These are phyloP conservation scores for Lonchura striata DNA, from an alignment of 2,113 vertebrate genomes.

Conservation along the genomic window DNA sequence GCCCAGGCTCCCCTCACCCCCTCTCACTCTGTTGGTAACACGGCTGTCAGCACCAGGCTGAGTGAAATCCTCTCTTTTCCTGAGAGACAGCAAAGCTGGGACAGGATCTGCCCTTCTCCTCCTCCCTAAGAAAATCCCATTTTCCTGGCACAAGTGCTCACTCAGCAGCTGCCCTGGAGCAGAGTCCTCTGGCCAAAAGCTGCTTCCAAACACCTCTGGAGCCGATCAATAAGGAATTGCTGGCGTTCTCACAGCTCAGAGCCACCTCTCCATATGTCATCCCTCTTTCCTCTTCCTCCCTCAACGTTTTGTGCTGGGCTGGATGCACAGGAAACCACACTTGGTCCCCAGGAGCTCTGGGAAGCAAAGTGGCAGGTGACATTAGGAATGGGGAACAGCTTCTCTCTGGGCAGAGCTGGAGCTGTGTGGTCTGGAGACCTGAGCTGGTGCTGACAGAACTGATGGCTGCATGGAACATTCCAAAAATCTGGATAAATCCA, in stretches of 20 bases:
- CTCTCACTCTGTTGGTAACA: not conserved
- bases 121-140: not conserved
- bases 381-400: not conserved
- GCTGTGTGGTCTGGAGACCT: not conserved
- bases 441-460: not conserved
- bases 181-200: fast-evolving
- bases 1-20: not conserved
- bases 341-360: not conserved
- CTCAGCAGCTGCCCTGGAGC: not conserved
- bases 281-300: not conserved
- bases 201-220: not conserved
- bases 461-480: fast-evolving
- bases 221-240: not conserved
- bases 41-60: not conserved
- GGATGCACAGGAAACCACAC: not conserved
- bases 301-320: not conserved
- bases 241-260: not conserved
- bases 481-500: not conserved
- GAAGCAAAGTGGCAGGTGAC: not conserved
- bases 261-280: not conserved
- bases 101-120: not conserved
- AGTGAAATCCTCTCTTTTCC: not conserved
- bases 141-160: not conserved
- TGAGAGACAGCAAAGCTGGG: not conserved
- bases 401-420: not conserved